These are phyloP conservation scores for Gephyroberyx darwinii DNA, from an alignment of 2,797 vertebrate genomes.

Conservation along the genomic window DNA sequence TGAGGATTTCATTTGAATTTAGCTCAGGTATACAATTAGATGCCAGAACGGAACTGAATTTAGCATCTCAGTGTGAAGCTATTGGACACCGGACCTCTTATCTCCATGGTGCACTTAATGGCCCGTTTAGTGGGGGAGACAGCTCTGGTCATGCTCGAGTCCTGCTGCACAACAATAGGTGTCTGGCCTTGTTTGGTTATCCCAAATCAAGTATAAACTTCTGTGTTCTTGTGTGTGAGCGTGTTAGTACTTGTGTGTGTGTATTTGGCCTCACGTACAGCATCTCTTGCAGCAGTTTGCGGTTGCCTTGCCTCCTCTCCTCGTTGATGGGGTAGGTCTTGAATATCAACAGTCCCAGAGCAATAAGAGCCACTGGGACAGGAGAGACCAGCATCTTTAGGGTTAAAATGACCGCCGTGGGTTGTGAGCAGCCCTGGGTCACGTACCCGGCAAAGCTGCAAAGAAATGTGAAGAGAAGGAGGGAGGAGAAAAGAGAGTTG, in stretches of 20 bases:
- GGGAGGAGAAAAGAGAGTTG: conserved; percentile 24
- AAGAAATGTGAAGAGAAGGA: conserved; percentile 48
- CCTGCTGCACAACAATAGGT: neutral
- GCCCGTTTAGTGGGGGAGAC: neutral
- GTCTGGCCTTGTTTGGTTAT: neutral
- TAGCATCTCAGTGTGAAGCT: neutral
- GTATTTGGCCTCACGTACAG: conserved; percentile 77
- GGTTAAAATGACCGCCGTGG: conserved; percentile 84
- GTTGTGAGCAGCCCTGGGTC: conserved; percentile 86
- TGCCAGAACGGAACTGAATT: conserved; percentile 1
- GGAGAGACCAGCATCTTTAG: conserved; percentile 91
- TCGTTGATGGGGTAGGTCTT: conserved; percentile 92
- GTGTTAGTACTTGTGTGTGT: neutral
- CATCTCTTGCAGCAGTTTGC: conserved; percentile 85
- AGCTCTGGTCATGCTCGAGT: neutral
- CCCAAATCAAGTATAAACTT: neutral
- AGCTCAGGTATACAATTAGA: conserved; percentile 13
- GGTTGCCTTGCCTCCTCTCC: conserved; percentile 85
- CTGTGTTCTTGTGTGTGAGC: neutral
- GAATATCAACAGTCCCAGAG: conserved; percentile 89
- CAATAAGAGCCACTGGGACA: conserved; percentile 87
- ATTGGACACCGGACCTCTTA: neutral
- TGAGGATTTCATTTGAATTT: conserved; percentile 24
- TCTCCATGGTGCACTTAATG: neutral
- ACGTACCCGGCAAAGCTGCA: conserved; percentile 92